phyloP scores from a whole-genome alignment of 2,888 invertebrate species.

The Cheilosia impressa region DNA sequence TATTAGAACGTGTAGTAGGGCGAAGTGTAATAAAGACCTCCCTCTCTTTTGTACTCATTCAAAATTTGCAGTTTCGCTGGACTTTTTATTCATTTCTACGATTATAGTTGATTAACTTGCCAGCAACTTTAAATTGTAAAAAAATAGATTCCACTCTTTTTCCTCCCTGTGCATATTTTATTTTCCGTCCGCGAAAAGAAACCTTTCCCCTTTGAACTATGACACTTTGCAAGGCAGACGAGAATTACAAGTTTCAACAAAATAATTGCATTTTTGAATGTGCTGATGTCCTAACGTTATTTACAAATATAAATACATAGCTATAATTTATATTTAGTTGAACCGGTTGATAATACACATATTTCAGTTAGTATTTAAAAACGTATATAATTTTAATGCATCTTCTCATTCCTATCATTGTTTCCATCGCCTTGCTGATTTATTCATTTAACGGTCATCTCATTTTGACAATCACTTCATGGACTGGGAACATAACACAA shows the following conservation, averaged over 20 bases:
- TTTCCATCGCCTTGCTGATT: conserved; percentile 12
- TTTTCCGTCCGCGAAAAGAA: no score
- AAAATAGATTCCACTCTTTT: no score
- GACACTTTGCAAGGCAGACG: no score
- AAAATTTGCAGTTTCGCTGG: no score
- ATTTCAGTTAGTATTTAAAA: neutral
- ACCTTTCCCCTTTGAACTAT: no score
- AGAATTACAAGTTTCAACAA: neutral
- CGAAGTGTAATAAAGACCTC: no score
- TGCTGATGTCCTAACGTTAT: conserved; percentile 17
- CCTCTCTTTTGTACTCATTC: no score
- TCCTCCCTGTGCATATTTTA: no score
- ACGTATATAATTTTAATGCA: conserved; percentile 4
- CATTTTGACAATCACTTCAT: neutral
- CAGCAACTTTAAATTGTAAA: no score
- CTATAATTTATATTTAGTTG: conserved; percentile 7
- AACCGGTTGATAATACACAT: conserved; percentile 3
- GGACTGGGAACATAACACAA: neutral
- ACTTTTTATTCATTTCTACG: no score
- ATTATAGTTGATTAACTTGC: no score
- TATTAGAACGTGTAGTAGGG: no score
- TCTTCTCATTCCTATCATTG: neutral
- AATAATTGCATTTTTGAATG: conserved; percentile 36
- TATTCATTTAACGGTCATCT: conserved; percentile 6
- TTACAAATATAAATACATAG: conserved; percentile 7